Evolutionary conservation across 1,140 invertebrate species (phyloP), one percentile per base, ranked within the genome.

Genomic region (Trichonephila clavipes): DNA sequence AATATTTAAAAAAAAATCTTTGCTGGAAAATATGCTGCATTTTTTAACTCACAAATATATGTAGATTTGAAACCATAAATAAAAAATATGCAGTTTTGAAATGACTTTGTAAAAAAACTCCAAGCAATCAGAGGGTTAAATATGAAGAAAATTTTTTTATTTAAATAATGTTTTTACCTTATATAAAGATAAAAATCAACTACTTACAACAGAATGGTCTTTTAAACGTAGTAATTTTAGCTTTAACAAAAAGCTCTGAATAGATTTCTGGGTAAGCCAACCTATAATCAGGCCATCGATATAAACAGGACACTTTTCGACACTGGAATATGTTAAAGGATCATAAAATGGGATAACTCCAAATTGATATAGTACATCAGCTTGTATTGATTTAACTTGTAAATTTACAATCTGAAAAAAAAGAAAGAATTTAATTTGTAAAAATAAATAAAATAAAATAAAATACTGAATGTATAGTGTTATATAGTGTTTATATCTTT

Each of bases 251-350:
- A 90, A 82, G 28, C 51, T n/a, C 19, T 21, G 34, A 12, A 90
- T 62, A 24, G 96, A 0, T 98, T 98, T 94, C 97, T 97, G 94
- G 98, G 97, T 0, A 99, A 96, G 95, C 98, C 97, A 95, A 97
- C 96, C 90, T 99, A 97, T 95, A 99, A 98, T 81, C 97, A 95
- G 88, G 97, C 96, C 93, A 97, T 97, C 0, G 99, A 97, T 8
- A 61, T 40, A 98, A 96, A 95, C 97, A 97, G 18, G 99, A 97
- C 95, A 99, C 97, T 96, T 99, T 6, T 97, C 0, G 99, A 98
- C 2, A 98, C 69, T 18, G 40, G 97, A 24, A 61, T 85, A 85
- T 96, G 99, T 98, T 94, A 97, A 98, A 3, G 98, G 97, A n/a
- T 99, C 96, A 94, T 97, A 96, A 83, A 98, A 96, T 10, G 99